phyloP scores from a whole-genome alignment of 2,797 vertebrate genomes.

The Hypotaenidia okinawae region DNA sequence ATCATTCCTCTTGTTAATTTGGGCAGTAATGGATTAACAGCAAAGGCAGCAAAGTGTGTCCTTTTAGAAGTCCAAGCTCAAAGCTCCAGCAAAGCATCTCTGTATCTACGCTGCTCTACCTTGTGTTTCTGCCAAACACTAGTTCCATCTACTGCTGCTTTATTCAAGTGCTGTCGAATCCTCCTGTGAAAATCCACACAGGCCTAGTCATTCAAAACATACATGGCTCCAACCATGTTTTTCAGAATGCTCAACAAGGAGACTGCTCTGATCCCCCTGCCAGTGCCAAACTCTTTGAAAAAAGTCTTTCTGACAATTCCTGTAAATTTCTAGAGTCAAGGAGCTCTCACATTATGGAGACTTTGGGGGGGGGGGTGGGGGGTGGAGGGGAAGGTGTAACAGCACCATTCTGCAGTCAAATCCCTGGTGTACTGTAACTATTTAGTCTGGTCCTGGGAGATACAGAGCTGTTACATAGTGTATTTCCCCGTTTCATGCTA shows the following conservation, averaged over 20 bases:
- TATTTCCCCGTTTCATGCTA: background rate
- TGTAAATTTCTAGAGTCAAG: background rate
- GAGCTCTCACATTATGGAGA: background rate
- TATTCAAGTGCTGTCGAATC: background rate
- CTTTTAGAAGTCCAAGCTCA: background rate
- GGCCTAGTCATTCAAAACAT: background rate
- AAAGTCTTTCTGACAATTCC: background rate
- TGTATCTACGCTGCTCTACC: background rate
- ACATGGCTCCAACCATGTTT: background rate
- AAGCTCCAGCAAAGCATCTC: background rate
- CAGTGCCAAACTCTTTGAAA: background rate
- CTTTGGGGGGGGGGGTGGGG: too few species aligned
- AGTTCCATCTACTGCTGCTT: background rate
- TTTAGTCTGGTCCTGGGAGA: background rate
- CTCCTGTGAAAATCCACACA: background rate
- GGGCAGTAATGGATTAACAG: background rate
- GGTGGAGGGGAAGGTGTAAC: too few species aligned
- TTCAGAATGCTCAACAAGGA: background rate
- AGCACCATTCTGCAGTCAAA: background rate
- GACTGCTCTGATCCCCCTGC: background rate
- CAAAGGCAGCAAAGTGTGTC: background rate
- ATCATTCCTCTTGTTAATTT: background rate
- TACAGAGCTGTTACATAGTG: background rate
- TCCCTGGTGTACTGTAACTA: background rate
- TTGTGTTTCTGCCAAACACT: background rate